Conservation (phyloP, 2,797 vertebrate genomes). For the Paramormyrops hopkinsi region DNA sequence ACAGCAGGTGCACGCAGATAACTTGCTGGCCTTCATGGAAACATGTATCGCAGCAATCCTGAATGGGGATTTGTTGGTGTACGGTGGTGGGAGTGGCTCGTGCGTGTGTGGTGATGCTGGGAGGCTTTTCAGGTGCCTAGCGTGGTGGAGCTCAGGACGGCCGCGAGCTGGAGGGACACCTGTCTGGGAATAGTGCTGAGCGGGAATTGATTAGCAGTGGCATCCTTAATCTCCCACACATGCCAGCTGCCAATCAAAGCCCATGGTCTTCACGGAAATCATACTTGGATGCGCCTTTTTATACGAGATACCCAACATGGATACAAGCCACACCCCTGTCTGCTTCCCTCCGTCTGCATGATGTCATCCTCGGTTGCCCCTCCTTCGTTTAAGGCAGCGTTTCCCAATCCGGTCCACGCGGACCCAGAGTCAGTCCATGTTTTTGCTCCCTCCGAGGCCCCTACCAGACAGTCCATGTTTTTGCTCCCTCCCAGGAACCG, state of each 20-base stretch:
- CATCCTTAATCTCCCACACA: conserved; percentile 52
- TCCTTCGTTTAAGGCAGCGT: not conserved
- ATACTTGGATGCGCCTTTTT: not conserved
- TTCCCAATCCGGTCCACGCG: not conserved
- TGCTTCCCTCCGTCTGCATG: not conserved
- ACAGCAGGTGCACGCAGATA: not conserved
- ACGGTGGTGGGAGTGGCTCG: not conserved
- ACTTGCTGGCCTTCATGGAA: conserved; percentile 36
- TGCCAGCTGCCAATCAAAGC: conserved; percentile 47
- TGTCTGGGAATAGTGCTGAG: conserved; percentile 46
- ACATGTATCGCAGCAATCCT: conserved; percentile 28
- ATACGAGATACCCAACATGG: not conserved
- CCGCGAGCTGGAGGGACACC: conserved; percentile 24
- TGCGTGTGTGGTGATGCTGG: not conserved
- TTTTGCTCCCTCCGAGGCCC: not conserved
- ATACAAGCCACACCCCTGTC: not conserved
- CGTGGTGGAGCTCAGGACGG: not conserved
- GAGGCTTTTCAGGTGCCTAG: not conserved
- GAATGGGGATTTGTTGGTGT: not conserved
- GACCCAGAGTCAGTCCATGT: not conserved
- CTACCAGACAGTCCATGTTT: not conserved
- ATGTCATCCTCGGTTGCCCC: not conserved
- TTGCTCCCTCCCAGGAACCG: not conserved
- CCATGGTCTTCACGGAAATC: conserved; percentile 18
- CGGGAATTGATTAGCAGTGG: conserved; percentile 46